Evolutionary conservation across 1,140 invertebrate genomes (phyloP).

Genomic region (Atopsyche davidsoni): DNA sequence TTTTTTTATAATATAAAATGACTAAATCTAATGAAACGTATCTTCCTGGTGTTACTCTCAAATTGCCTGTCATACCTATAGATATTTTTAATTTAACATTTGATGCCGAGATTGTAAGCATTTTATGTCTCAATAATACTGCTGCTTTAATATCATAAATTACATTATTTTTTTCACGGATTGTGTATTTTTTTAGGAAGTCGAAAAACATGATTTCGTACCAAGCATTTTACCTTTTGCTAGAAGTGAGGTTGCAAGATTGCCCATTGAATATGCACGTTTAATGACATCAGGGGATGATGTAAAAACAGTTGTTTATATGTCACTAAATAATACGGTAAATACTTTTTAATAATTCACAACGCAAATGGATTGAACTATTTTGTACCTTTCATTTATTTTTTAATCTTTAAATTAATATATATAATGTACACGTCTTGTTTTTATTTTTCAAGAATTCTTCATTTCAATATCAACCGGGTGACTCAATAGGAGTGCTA

Average conservation of each 20-base stretch:
- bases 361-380: neutral
- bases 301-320: conserved; percentile 21
- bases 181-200: conserved; percentile 1
- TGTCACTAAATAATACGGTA: conserved; percentile 22
- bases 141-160: neutral
- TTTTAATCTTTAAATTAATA: neutral
- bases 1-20: no score
- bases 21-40: no score
- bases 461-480: conserved; percentile 16
- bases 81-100: conserved; percentile 17
- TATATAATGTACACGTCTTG: neutral
- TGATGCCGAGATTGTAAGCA: neutral
- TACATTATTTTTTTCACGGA: neutral
- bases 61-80: conserved; percentile 11
- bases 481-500: conserved; percentile 26
- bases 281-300: conserved; percentile 7
- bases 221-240: conserved; percentile 14
- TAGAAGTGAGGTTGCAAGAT: neutral
- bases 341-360: neutral
- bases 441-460: conserved; percentile 15
- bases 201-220: neutral
- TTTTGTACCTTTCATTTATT: neutral
- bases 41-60: conserved; percentile 1
- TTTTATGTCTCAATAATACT: neutral
- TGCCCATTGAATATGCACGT: conserved; percentile 9